These are phyloP conservation scores for Rhagonycha fulva DNA, from an alignment of 2,888 invertebrate species.

Conservation along the genomic window DNA sequence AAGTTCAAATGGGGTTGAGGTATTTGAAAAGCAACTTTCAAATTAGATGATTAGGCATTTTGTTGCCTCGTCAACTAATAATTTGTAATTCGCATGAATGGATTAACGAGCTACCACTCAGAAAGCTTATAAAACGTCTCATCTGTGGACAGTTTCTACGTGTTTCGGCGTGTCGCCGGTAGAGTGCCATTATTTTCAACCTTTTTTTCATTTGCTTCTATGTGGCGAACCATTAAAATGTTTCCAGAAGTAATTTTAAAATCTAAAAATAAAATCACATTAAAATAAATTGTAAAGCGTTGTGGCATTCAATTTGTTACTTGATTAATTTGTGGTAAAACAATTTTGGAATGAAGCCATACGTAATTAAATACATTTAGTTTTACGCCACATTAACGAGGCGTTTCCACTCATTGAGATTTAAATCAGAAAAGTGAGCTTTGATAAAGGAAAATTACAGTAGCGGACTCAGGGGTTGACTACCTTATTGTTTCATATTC, in stretches of 20 bases:
- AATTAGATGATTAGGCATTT: no score
- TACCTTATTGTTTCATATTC: neutral
- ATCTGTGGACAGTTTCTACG: no score
- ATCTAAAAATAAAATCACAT: neutral
- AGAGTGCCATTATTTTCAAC: no score
- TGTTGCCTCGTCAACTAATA: no score
- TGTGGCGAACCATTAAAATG: neutral
- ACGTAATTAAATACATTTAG: slow-evolving; percentile 3
- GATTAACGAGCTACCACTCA: no score
- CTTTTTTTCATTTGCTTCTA: no score
- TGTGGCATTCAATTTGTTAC: neutral
- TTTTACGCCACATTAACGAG: slow-evolving; percentile 1
- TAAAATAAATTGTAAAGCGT: neutral
- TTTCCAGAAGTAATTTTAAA: neutral
- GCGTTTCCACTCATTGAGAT: neutral
- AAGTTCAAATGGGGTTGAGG: no score
- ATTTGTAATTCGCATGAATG: no score
- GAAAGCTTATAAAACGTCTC: no score
- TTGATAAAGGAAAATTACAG: neutral
- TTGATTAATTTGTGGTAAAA: slow-evolving; percentile 1
- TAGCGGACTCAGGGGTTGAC: neutral
- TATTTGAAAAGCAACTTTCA: no score
- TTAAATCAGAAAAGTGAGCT: neutral
- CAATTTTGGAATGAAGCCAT: neutral
- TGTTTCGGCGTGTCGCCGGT: no score